Percentiles rank a stretch among this genome's conserved stretches.
Conservation (phyloP, 2,797 vertebrate species). For the Phataginus tetradactyla region DNA sequence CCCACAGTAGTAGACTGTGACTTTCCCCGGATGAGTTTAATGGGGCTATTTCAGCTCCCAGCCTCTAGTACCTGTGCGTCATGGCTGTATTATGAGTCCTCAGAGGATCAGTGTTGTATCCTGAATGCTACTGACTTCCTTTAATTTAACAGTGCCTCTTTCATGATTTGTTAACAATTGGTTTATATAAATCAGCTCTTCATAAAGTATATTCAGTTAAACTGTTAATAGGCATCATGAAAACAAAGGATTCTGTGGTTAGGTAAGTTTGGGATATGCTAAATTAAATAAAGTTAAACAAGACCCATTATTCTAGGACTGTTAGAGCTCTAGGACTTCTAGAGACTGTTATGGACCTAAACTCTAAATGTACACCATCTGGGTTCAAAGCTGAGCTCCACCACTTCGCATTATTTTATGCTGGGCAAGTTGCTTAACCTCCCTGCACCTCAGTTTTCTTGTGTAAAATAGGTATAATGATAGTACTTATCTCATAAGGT, state of each 20-base stretch:
- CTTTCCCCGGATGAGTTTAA: not conserved
- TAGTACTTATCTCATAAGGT: not conserved
- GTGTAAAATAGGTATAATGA: not conserved
- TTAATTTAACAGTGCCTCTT: not conserved
- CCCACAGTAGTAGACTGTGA: not conserved
- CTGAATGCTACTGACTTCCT: not conserved
- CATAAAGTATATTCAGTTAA: not conserved
- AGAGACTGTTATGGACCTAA: not conserved
- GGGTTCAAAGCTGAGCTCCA: not conserved
- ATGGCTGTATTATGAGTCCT: not conserved
- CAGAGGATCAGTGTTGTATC: not conserved
- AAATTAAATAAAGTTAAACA: not conserved
- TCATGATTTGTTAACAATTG: not conserved
- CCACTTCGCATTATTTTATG: not conserved
- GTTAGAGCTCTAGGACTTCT: not conserved
- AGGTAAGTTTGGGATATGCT: not conserved
- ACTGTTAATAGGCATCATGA: not conserved
- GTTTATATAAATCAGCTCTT: slow-evolving; percentile 10
- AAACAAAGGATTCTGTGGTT: not conserved
- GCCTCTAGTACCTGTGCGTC: not conserved
- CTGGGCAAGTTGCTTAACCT: not conserved
- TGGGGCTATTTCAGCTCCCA: not conserved
- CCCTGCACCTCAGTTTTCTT: not conserved
- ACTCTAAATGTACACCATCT: not conserved
- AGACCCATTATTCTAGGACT: not conserved